A percentile compares a stretch with the other conserved stretches of the same genome.
These are phyloP conservation scores for Aspiorhynchus laticeps DNA, from an alignment of 2,113 vertebrate species.

Conservation along the genomic window DNA sequence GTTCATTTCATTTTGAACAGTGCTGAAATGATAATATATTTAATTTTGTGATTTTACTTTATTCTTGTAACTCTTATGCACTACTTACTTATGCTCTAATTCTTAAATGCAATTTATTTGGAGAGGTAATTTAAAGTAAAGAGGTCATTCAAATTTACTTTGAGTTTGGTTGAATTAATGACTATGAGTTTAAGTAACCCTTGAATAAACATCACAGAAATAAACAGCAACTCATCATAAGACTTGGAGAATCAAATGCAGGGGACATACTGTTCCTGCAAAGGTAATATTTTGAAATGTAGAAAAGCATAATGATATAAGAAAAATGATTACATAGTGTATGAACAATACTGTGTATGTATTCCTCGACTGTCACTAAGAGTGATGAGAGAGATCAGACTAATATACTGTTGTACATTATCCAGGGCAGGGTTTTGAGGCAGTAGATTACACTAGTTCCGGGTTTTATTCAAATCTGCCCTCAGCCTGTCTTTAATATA, in stretches of 20 bases:
- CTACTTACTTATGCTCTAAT: no score
- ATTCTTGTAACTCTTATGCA: not conserved
- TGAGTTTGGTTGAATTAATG: not conserved
- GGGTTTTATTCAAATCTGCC: not conserved
- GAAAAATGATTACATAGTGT: not conserved
- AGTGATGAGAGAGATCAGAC: not conserved
- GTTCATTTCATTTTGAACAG: not conserved
- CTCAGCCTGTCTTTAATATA: not conserved
- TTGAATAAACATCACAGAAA: not conserved
- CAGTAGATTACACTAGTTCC: not conserved
- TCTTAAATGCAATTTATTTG: not conserved
- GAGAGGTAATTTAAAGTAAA: not conserved
- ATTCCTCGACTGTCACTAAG: not conserved
- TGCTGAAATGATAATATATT: not conserved
- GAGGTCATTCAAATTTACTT: not conserved
- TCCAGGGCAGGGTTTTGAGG: not conserved
- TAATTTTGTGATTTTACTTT: not conserved
- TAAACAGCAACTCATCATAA: not conserved
- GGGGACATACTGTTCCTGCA: not conserved
- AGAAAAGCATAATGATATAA: not conserved
- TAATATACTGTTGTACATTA: not conserved
- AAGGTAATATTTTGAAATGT: not conserved
- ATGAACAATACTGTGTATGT: not conserved
- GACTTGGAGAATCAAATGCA: not conserved
- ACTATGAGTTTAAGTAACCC: not conserved